A percentile compares a stretch with the other conserved stretches of the same genome.
Evolutionary conservation across 1,140 invertebrate genomes (phyloP).

Genomic region (Pogonomyrmex californicus): DNA sequence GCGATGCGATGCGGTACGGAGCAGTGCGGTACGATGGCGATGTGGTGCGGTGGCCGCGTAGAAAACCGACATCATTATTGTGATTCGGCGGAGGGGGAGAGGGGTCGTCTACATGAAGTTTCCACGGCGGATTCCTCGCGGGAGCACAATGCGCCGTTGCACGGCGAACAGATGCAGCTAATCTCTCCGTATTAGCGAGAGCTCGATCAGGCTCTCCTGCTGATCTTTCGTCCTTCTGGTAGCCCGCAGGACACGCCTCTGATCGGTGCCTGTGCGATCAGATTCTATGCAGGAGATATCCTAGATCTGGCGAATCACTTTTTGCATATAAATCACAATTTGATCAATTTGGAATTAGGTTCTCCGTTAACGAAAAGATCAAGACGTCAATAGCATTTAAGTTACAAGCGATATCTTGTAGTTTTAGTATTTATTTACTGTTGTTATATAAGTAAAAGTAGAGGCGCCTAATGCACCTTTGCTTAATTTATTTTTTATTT

Average conservation of each 20-base stretch:
- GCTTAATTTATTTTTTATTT: neutral
- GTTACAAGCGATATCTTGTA: neutral
- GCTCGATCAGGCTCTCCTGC: constrained; percentile 58
- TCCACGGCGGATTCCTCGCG: constrained; percentile 75
- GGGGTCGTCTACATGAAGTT: constrained; percentile 68
- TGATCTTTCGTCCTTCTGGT: constrained; percentile 36
- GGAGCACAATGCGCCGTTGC: constrained; percentile 61
- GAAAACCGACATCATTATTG: constrained; percentile 86
- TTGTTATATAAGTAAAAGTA: neutral
- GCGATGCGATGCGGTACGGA: constrained; percentile 57
- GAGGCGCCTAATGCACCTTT: neutral
- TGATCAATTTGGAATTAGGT: neutral
- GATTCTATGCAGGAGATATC: neutral
- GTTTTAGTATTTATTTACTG: neutral
- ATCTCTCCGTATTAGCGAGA: constrained; percentile 76
- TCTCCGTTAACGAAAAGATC: neutral
- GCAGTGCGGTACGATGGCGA: constrained; percentile 64
- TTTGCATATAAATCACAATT: constrained; percentile 7
- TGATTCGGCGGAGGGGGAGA: constrained; percentile 76
- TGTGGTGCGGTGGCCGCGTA: constrained; percentile 71
- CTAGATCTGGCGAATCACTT: neutral
- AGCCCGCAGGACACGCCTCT: constrained; percentile 54
- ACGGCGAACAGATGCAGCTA: constrained; percentile 80
- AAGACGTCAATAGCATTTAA: neutral
- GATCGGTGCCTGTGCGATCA: constrained; percentile 29